Percentiles rank a stretch among this genome's conserved stretches.
Evolutionary conservation across 2,888 invertebrate genomes (phyloP).

Genomic region (Catocala nupta): DNA sequence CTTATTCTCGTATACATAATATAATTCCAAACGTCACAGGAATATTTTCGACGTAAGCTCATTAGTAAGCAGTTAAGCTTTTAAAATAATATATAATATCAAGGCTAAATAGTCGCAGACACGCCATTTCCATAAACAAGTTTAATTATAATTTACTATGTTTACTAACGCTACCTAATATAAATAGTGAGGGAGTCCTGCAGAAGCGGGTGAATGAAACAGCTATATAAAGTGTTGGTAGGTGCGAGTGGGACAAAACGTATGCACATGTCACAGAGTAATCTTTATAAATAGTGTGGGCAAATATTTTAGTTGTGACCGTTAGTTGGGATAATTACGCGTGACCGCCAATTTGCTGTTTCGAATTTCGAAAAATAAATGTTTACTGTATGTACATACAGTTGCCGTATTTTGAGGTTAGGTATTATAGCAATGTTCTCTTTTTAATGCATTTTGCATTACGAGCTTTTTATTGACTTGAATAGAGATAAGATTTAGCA

Average conservation of each 20-base stretch:
- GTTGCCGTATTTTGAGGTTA: not conserved
- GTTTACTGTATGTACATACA: not conserved
- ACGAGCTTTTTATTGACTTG: no score
- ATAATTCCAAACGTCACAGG: conserved; percentile 35
- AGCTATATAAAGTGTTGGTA: conserved; percentile 1
- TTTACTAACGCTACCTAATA: conserved; percentile 53
- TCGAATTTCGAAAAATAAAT: conserved; percentile 7
- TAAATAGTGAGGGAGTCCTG: conserved; percentile 54
- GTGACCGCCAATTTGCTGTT: not conserved
- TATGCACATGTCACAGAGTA: conserved; percentile 55
- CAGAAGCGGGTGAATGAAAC: conserved; percentile 44
- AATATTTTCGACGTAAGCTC: conserved; percentile 43
- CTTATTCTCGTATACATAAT: conserved; percentile 24
- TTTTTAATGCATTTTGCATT: no score
- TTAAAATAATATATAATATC: conserved; percentile 46
- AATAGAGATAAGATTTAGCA: no score
- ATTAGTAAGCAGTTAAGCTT: conserved; percentile 49
- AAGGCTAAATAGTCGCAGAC: conserved; percentile 53
- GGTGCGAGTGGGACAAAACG: conserved; percentile 31
- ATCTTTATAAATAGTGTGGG: conserved; percentile 33
- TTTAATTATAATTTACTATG: conserved; percentile 55
- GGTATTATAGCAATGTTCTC: no score
- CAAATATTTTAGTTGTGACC: conserved; percentile 39
- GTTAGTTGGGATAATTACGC: conserved; percentile 14
- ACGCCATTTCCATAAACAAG: conserved; percentile 53